These are phyloP conservation scores for Pycnomerus fuliginosus DNA, from an alignment of 2,888 invertebrate species.

Conservation along the genomic window DNA sequence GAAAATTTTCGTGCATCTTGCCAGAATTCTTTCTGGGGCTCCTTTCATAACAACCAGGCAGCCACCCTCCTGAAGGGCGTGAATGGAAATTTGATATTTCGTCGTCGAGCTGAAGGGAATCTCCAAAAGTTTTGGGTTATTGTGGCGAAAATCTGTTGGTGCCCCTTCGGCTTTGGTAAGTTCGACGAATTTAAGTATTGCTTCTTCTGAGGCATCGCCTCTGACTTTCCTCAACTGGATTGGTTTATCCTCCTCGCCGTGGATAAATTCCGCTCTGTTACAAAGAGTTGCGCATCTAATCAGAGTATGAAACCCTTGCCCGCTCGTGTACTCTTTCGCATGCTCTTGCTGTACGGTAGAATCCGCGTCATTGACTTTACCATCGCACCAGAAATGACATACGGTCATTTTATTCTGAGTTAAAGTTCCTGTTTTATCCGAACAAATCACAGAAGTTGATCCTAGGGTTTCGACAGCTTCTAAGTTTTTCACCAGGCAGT, in stretches of 20 bases:
- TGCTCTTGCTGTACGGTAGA: constrained; percentile 11
- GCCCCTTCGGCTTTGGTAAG: constrained; percentile 8
- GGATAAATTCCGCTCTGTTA: constrained; percentile 67
- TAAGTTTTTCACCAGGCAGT: constrained; percentile 76
- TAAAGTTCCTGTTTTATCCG: constrained; percentile 73
- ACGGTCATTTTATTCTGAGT: constrained; percentile 77
- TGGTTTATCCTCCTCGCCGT: constrained; percentile 46
- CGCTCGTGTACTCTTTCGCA: background rate
- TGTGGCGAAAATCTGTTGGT: constrained; percentile 45
- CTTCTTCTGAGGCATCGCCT: constrained; percentile 71
- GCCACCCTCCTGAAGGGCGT: constrained; percentile 56
- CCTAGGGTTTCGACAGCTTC: constrained; percentile 80
- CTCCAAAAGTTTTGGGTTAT: constrained; percentile 61
- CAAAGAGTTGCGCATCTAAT: constrained; percentile 64
- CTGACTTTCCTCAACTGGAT: constrained; percentile 59
- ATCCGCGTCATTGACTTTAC: constrained; percentile 53
- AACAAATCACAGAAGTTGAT: constrained; percentile 78
- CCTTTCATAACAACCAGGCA: constrained; percentile 73
- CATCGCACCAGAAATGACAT: constrained; percentile 73
- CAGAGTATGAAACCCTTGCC: constrained; percentile 24
- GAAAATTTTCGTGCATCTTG: constrained; percentile 64
- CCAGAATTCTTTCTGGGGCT: constrained; percentile 71
- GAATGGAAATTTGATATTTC: constrained; percentile 67
- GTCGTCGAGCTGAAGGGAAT: constrained; percentile 69
- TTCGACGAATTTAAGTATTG: constrained; percentile 69